These are phyloP conservation scores for Apostichopus parvimensis DNA, from an alignment of 35 echinoderm and acorn worm species.

Conservation along the genomic window DNA sequence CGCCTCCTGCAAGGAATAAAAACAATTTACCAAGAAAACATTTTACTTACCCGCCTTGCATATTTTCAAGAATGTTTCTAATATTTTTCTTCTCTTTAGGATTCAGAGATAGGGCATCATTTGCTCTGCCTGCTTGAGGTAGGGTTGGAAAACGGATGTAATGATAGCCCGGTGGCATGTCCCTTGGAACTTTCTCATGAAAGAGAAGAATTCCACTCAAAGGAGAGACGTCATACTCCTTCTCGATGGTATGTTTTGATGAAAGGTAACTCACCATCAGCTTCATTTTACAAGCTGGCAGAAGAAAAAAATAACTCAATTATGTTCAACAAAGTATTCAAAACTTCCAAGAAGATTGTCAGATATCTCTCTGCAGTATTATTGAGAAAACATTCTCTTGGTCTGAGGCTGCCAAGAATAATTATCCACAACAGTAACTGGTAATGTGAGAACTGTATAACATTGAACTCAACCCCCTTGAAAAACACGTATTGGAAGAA, in stretches of 20 bases:
- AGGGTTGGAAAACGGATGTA: not conserved
- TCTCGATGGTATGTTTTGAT: not conserved
- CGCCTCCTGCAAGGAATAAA: not conserved
- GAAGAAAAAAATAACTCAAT: not conserved
- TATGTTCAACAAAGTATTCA: not conserved
- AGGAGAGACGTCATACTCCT: not conserved
- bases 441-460: too few relatives aligned
- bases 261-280: not conserved
- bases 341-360: not conserved
- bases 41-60: conserved; percentile 21
- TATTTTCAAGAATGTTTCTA: not conserved
- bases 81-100: not conserved
- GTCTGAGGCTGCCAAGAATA: too few relatives aligned
- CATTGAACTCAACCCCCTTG: too few relatives aligned
- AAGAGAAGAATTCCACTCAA: not conserved
- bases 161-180: not conserved
- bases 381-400: too few relatives aligned
- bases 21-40: not conserved
- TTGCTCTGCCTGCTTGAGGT: not conserved
- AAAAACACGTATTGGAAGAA: too few relatives aligned
- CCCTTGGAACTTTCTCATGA: not conserved
- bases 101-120: not conserved
- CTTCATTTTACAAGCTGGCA: not conserved
- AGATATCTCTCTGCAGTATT: too few relatives aligned
- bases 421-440: too few relatives aligned